Evolutionary conservation across 2,797 vertebrate genomes (phyloP), one percentile per base, ranked within the genome.

Genomic region (Coregonus ussuriensis): DNA sequence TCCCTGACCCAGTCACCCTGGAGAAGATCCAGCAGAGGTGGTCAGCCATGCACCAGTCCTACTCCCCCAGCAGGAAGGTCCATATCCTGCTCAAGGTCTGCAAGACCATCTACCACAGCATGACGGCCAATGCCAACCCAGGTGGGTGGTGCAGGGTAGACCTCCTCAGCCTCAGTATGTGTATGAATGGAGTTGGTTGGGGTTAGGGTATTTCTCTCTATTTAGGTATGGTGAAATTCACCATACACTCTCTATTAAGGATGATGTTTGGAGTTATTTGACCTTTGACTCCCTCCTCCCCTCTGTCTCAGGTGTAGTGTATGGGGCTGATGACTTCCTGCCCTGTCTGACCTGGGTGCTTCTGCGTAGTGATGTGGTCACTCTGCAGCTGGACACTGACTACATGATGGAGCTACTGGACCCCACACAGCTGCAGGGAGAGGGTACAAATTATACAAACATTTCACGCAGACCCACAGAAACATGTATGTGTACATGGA

Each of bases 371-470:
- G 87, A 96, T 35, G 79, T 96, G 56, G 87, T 88, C 72, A 93
- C 93, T 51, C 90, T 97, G 52, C 95, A 96, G 88, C 70, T 96
- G 16, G 96, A 97, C 80, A 97, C 95, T 0, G 96, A 97, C 82
- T 97, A 97, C 89, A 96, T 97, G 90, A 97, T 97, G 96, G 96
- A 97, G 88, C 93, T 97, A 52, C 90, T 97, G 89, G 95, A 97
- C 78, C 97, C 96, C 1, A 89, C 88, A 1, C 95, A 96, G 82
- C 93, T 97, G 5, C 95, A 93, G 78, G 97, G 96, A 87, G 96
- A 97, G 82, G 95, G 96, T 97, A 62, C 1, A 82, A 85, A 79
- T 1, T n/a, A 25, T 62, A 62, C 56, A 21, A 7, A 62, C 6
- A 1, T 21, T 7, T 62, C 29, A n/a, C 68, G 25, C 72, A 74